Evolutionary conservation across 2,888 invertebrate species (phyloP).

Genomic region (Cabera pusaria): DNA sequence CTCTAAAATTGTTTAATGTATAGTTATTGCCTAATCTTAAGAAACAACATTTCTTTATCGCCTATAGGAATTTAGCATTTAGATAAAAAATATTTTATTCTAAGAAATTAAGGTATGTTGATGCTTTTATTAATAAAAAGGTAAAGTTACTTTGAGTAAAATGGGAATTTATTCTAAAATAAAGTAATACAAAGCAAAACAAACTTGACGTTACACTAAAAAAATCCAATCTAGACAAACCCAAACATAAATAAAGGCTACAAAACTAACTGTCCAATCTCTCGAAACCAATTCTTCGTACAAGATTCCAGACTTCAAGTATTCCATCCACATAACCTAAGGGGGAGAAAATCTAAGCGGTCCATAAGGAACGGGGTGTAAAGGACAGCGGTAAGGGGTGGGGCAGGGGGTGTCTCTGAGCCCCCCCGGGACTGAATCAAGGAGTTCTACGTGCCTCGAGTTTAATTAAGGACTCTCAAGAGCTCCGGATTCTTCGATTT

Average conservation of each 20-base stretch:
- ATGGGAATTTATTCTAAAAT: too few species aligned
- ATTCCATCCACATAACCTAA: conserved; percentile 77
- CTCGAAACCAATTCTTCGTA: conserved; percentile 76
- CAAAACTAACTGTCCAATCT: conserved; percentile 72
- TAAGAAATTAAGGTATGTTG: too few species aligned
- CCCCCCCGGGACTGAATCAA: conserved; percentile 76
- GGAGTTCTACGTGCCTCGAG: conserved; percentile 79
- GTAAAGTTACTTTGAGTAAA: too few species aligned
- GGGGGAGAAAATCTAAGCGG: conserved; percentile 81
- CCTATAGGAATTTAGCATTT: too few species aligned
- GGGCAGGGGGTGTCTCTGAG: conserved; percentile 42
- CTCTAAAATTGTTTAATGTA: too few species aligned
- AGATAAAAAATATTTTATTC: too few species aligned
- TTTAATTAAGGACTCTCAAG: conserved; percentile 78
- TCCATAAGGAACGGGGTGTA: conserved; percentile 74
- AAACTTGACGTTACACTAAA: not conserved
- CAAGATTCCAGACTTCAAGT: conserved; percentile 79
- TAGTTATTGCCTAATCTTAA: too few species aligned
- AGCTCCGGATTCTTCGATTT: conserved; percentile 77
- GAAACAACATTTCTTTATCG: too few species aligned
- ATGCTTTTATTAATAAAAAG: too few species aligned
- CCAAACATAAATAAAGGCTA: conserved; percentile 50
- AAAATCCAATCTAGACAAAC: conserved; percentile 24
- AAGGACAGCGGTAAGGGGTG: conserved; percentile 37
- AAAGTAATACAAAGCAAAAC: too few species aligned